A percentile compares a stretch with the other conserved stretches of the same genome.
phyloP scores from a whole-genome alignment of 2,888 invertebrate species.

The Oligia strigilis region DNA sequence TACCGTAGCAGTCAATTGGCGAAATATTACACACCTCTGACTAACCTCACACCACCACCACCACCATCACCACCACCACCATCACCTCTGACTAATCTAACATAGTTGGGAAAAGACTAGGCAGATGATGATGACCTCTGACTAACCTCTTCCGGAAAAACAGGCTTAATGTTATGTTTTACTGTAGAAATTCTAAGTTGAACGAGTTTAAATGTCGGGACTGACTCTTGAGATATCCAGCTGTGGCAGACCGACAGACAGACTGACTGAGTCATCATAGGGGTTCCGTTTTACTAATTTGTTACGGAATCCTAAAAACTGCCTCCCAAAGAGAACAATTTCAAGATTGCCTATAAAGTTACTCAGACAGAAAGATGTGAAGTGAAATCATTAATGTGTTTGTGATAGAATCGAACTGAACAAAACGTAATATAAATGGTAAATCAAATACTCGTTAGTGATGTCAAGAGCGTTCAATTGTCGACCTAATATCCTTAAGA shows the following conservation, averaged over 20 bases:
- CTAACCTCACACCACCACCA: too few species aligned
- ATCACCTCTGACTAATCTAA: too few species aligned
- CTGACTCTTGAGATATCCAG: too few species aligned
- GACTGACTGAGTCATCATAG: too few species aligned
- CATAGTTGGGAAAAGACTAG: too few species aligned
- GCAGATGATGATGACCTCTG: too few species aligned
- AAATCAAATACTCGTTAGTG: constrained; percentile 81
- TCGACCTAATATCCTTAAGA: constrained; percentile 67
- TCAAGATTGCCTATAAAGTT: constrained; percentile 55
- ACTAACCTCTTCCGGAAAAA: neutral
- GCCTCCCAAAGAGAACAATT: constrained; percentile 21
- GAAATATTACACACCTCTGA: neutral
- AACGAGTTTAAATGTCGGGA: neutral
- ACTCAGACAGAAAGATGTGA: constrained; percentile 63
- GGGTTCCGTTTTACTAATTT: too few species aligned
- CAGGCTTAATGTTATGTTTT: neutral
- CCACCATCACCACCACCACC: too few species aligned
- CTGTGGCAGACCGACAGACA: too few species aligned
- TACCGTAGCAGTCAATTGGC: neutral
- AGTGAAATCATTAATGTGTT: constrained; percentile 73
- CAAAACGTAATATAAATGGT: constrained; percentile 74
- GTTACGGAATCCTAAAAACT: neutral
- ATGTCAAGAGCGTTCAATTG: constrained; percentile 59
- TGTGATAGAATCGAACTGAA: constrained; percentile 72
- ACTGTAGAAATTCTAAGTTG: neutral